phyloP scores from a whole-genome alignment of 2,888 invertebrate genomes.

The Macaria notata region DNA sequence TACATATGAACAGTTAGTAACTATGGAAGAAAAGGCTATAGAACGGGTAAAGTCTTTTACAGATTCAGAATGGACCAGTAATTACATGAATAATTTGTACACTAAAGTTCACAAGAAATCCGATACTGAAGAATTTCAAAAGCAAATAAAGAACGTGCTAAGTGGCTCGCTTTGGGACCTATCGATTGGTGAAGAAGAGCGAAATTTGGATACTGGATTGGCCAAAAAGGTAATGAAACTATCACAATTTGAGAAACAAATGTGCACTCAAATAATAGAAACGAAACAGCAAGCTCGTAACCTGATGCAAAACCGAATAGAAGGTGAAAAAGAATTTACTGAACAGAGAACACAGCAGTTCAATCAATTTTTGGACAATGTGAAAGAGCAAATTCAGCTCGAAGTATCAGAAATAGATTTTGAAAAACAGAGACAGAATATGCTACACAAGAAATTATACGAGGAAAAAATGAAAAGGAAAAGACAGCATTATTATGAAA shows the following conservation, averaged over 20 bases:
- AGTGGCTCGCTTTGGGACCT: slow-evolving; percentile 78
- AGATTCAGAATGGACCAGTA: slow-evolving; percentile 68
- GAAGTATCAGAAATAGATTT: slow-evolving; percentile 76
- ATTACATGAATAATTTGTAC: slow-evolving; percentile 76
- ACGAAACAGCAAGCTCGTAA: slow-evolving; percentile 82
- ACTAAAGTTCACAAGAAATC: slow-evolving; percentile 62
- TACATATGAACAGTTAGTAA: slow-evolving; percentile 65
- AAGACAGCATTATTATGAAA: slow-evolving; percentile 68
- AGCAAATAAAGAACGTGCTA: slow-evolving; percentile 73
- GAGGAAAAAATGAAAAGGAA: slow-evolving; percentile 77
- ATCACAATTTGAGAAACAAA: slow-evolving; percentile 85
- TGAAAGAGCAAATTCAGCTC: slow-evolving; percentile 70
- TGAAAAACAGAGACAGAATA: slow-evolving; percentile 74
- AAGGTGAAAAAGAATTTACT: slow-evolving; percentile 74
- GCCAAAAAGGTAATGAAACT: slow-evolving; percentile 82
- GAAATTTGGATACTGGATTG: slow-evolving; percentile 72
- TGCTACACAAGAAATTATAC: slow-evolving; percentile 79
- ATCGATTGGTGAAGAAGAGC: slow-evolving; percentile 76
- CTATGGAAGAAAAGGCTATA: slow-evolving; percentile 54
- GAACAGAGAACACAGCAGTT: slow-evolving; percentile 76
- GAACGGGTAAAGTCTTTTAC: slow-evolving; percentile 52
- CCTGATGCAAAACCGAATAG: slow-evolving; percentile 76
- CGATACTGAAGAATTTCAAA: slow-evolving; percentile 72
- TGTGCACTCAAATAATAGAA: slow-evolving; percentile 84
- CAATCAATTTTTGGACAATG: slow-evolving; percentile 66